Evolutionary conservation across 2,113 vertebrate genomes (phyloP).

Genomic region (Onychostruthus taczanowskii): DNA sequence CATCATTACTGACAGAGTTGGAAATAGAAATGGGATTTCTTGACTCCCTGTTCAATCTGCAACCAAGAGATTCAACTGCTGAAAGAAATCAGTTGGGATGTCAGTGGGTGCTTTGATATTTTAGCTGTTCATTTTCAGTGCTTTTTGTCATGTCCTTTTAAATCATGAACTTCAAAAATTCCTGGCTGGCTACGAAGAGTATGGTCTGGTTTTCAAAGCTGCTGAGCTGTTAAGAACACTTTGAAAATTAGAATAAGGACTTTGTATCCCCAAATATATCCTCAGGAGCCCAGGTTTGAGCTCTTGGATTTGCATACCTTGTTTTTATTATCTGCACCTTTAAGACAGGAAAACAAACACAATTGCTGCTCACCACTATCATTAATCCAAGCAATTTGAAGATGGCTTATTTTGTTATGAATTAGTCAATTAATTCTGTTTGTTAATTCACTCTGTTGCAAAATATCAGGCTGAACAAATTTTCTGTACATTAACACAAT

Average conservation of each 20-base stretch:
- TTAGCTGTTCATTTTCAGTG: not conserved
- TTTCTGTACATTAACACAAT: not conserved
- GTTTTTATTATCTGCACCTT: not conserved
- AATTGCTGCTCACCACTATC: not conserved
- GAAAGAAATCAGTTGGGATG: not conserved
- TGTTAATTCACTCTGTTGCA: not conserved
- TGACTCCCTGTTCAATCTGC: not conserved
- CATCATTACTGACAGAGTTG: not conserved
- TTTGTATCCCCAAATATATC: not conserved
- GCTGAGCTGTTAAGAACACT: not conserved
- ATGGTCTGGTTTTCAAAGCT: not conserved
- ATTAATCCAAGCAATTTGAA: not conserved
- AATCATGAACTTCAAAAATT: not conserved
- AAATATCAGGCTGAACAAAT: not conserved
- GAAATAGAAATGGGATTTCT: slow-evolving; percentile 2
- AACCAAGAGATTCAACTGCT: not conserved
- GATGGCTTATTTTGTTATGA: not conserved
- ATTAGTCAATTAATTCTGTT: not conserved
- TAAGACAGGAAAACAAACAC: not conserved
- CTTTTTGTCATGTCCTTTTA: not conserved
- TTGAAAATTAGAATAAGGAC: not conserved
- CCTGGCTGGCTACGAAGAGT: accelerated
- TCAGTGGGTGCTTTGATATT: not conserved
- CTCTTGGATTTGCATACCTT: not conserved
- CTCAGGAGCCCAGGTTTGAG: not conserved